phyloP scores from a whole-genome alignment of 2,888 invertebrate species.

The Bhutanitis thaidina region DNA sequence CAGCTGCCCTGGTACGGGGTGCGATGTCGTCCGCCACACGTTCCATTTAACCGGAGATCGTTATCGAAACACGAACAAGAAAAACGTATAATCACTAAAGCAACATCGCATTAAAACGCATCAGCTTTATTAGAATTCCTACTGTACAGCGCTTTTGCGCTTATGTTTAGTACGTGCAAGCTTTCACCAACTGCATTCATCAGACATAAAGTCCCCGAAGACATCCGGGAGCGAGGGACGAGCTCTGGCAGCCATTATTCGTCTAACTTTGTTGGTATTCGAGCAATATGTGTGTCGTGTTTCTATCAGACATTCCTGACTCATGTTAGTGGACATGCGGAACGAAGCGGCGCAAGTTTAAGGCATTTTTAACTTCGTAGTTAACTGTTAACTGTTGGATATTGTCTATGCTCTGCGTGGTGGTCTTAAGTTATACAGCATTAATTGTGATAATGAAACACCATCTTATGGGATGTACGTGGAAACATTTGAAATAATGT shows the following conservation, averaged over 20 bases:
- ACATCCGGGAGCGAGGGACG: slow-evolving; percentile 44
- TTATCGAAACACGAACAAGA: slow-evolving; percentile 5
- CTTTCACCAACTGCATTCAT: slow-evolving; percentile 30
- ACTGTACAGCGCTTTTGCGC: slow-evolving; percentile 27
- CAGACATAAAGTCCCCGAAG: slow-evolving; percentile 36
- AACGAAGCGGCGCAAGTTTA: slow-evolving; percentile 1
- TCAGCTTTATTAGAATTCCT: slow-evolving; percentile 40
- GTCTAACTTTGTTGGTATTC: slow-evolving; percentile 19
- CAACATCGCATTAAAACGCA: slow-evolving; percentile 34
- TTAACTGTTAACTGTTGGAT: background rate
- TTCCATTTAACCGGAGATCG: no score
- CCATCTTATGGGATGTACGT: no score
- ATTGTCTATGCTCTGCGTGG: no score
- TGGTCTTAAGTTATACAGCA: no score
- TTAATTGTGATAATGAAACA: no score
- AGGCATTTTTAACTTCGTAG: background rate
- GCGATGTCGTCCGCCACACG: no score
- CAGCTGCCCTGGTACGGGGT: no score
- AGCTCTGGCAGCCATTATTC: slow-evolving; percentile 11
- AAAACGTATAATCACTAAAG: slow-evolving; percentile 21
- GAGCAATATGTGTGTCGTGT: slow-evolving; percentile 11
- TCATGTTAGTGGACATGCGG: slow-evolving; percentile 5
- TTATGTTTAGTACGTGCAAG: slow-evolving; percentile 34
- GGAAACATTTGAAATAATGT: no score
- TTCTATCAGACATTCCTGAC: slow-evolving; percentile 12